Base-by-base conservation (phyloP, 2,113 vertebrate genomes). In the Myotis davidii region DNA sequence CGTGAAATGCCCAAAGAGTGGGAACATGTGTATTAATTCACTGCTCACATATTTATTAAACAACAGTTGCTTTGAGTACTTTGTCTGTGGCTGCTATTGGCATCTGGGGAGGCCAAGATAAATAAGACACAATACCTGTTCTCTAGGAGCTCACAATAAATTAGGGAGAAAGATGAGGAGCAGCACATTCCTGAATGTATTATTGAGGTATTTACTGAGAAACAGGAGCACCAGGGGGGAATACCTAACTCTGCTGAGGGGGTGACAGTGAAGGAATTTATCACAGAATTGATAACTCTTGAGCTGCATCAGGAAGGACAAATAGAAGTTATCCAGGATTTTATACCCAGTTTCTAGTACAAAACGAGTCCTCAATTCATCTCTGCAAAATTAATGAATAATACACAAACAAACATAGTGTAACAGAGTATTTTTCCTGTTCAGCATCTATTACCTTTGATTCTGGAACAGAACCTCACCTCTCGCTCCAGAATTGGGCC, bases 1-100 rank as follows among this genome's bases (percentile, higher is more conserved):
- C 65, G 4, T 21, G 85, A 85, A 94, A 59, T 56, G 25, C 23
- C 12, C 20, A 77, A 52, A 45, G 42, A 67, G 29, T 59, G 14
- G 52, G 45, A 79, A 9, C n/a, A 32, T 1, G 9, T 54, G 5
- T 52, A 50, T 88, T 83, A 78, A 27, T 81, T 87, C 88, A 73
- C 25, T 74, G 29, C 27, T 92, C n/a, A 32, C 59, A 25, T 88
- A 81, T 72, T 85, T 96, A 61, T 78, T 91, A 67, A 70, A 32
- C 25, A 73, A 83, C 39, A 83, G 23, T 13, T 54, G 56, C 90
- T 89, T 48, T 61, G 39, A 88, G 59, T 61, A 54, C 9, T 84
- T 67, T 88, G 64, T 54, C 72, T 89, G 37, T 50, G 13, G 56
- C 42, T 88, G 56, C 70, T 76, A 10, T 54, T 86, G 39, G 45